These are phyloP conservation scores for Ischnus inquisitorius DNA, from an alignment of 2,888 invertebrate species.

Conservation along the genomic window DNA sequence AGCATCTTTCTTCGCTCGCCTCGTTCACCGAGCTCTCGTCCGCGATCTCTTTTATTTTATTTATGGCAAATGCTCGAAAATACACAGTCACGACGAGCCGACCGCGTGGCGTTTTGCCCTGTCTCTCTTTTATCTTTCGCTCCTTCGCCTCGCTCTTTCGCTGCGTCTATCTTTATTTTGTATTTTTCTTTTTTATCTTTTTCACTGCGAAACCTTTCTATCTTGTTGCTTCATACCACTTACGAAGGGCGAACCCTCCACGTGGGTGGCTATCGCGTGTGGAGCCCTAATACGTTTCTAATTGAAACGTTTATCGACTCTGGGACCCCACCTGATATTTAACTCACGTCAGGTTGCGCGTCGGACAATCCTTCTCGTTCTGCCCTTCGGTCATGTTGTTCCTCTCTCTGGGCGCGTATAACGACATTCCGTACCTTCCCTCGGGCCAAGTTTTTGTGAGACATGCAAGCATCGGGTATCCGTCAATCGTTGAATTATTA, in stretches of 20 bases:
- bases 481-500: conserved; percentile 38
- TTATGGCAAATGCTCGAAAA: conserved; percentile 78
- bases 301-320: conserved; percentile 67
- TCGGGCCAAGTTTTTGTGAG: conserved; percentile 33
- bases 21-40: conserved; percentile 32
- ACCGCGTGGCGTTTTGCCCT: conserved; percentile 42
- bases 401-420: conserved; percentile 36
- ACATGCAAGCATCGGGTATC: conserved; percentile 36
- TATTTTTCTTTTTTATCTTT: no score
- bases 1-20: conserved; percentile 38
- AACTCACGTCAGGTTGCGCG: conserved; percentile 57
- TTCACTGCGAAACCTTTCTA: no score
- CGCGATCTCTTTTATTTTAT: conserved; percentile 69
- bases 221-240: no score
- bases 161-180: not conserved
- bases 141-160: not conserved
- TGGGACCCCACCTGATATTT: conserved; percentile 60
- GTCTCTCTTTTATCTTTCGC: conserved; percentile 22
- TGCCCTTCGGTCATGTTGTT: conserved; percentile 41
- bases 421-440: conserved; percentile 39
- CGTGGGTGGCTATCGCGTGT: conserved; percentile 64
- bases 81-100: conserved; percentile 74
- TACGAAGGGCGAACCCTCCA: conserved; percentile 26
- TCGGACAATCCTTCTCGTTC: no score
- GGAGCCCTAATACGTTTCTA: conserved; percentile 59